Evolutionary conservation across 2,888 invertebrate species (phyloP).

Genomic region (Athrips mouffetella): DNA sequence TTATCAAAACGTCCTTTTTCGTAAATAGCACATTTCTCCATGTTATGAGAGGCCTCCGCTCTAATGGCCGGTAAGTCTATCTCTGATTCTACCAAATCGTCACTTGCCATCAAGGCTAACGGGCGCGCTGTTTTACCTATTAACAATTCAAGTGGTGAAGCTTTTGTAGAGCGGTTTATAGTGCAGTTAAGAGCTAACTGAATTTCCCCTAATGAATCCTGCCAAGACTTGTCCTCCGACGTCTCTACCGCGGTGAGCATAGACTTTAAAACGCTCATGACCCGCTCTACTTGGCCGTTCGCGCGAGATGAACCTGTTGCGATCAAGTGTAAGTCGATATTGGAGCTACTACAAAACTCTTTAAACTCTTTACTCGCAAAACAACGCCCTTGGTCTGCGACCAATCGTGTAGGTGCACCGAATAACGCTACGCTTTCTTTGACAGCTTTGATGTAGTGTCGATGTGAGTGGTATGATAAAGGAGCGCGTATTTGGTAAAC

Average conservation of each 20-base stretch:
- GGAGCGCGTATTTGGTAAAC: constrained; percentile 29
- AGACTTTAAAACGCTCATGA: constrained; percentile 21
- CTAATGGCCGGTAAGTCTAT: constrained; percentile 12
- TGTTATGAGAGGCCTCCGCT: constrained; percentile 12
- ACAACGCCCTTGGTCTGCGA: constrained; percentile 10
- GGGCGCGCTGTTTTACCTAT: constrained; percentile 12
- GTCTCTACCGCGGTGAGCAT: constrained; percentile 8
- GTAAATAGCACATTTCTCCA: constrained; percentile 14
- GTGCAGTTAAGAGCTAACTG: constrained; percentile 6
- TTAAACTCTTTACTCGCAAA: constrained; percentile 25
- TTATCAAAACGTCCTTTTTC: constrained; percentile 21
- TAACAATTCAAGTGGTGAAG: constrained; percentile 1
- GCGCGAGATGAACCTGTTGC: constrained; percentile 27
- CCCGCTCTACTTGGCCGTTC: constrained; percentile 27
- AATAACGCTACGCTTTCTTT: neutral
- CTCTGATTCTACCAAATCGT: constrained; percentile 2
- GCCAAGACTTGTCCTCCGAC: neutral
- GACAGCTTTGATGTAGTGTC: neutral
- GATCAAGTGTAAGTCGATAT: constrained; percentile 26
- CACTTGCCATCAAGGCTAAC: neutral
- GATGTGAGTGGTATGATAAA: constrained; percentile 12
- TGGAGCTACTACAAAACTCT: constrained; percentile 17
- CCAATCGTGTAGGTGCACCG: neutral
- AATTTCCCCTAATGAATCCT: neutral
- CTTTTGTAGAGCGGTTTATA: constrained; percentile 5